phyloP scores from a whole-genome alignment of 2,113 vertebrate species.

The Chrysemys picta region DNA sequence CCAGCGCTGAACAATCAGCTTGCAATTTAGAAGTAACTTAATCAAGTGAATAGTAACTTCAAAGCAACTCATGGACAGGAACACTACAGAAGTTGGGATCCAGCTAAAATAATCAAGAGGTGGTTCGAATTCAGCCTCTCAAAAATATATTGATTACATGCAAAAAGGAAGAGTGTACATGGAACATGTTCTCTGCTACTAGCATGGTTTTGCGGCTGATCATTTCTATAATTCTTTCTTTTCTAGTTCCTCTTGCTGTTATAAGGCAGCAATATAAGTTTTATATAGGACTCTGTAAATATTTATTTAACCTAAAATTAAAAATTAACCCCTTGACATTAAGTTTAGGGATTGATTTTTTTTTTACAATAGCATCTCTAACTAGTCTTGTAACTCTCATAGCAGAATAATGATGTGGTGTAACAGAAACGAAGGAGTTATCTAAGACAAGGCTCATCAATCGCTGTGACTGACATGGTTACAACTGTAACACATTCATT shows the following conservation, averaged over 20 bases:
- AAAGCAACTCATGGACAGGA: background rate
- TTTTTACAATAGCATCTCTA: background rate
- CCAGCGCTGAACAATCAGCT: background rate
- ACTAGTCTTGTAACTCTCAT: background rate
- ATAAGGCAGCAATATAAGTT: background rate
- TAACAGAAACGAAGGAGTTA: background rate
- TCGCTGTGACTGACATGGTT: fast-evolving
- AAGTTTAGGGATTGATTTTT: background rate
- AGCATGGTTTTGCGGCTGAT: background rate
- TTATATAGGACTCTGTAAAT: fast-evolving
- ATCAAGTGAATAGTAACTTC: background rate
- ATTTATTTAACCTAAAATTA: background rate
- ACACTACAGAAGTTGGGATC: background rate
- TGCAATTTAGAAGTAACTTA: background rate
- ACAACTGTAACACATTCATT: background rate
- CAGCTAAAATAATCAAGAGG: background rate
- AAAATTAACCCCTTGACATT: background rate
- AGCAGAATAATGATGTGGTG: background rate
- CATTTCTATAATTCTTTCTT: background rate
- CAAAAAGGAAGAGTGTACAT: background rate
- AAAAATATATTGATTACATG: background rate
- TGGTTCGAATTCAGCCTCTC: background rate
- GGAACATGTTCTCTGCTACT: background rate
- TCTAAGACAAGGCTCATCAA: background rate
- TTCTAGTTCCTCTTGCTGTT: background rate